These are phyloP conservation scores for Coptodon rendalli DNA, from an alignment of 2,113 vertebrate species.

Conservation along the genomic window DNA sequence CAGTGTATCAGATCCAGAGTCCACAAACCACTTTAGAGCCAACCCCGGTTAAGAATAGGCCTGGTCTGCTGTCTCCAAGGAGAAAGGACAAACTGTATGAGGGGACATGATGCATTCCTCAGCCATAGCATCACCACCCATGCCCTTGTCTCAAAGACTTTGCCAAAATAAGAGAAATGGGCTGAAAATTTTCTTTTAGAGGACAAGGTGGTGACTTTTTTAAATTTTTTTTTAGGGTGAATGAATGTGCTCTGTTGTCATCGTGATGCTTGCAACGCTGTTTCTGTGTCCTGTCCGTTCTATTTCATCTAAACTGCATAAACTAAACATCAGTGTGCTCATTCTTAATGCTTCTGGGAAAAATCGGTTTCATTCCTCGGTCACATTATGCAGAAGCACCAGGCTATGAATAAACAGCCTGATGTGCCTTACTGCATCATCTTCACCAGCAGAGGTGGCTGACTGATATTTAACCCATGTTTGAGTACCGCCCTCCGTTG, in stretches of 20 bases:
- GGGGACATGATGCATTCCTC: constrained; percentile 48
- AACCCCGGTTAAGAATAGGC: constrained; percentile 42
- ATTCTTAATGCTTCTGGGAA: constrained; percentile 13
- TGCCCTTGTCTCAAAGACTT: constrained; percentile 54
- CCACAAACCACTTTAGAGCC: constrained; percentile 24
- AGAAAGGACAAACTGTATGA: constrained; percentile 21
- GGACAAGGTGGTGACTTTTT: background rate
- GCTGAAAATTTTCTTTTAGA: background rate
- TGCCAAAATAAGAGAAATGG: constrained; percentile 28
- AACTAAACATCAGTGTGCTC: background rate
- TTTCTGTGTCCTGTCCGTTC: background rate
- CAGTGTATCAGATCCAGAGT: constrained; percentile 13
- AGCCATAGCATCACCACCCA: constrained; percentile 12
- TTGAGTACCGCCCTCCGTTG: constrained; percentile 39
- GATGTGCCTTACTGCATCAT: background rate
- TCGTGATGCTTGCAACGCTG: background rate
- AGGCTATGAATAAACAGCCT: background rate
- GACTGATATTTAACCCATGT: constrained; percentile 1
- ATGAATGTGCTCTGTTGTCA: background rate
- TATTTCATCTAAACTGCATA: constrained; percentile 4
- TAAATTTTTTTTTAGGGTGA: background rate
- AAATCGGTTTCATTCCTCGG: background rate
- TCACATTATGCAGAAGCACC: background rate
- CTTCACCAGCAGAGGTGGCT: background rate
- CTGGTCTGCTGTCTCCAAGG: constrained; percentile 34